Evolutionary conservation across 92 coral and sea anemone species (phyloP).

Genomic region (Scolanthus callimorphus): DNA sequence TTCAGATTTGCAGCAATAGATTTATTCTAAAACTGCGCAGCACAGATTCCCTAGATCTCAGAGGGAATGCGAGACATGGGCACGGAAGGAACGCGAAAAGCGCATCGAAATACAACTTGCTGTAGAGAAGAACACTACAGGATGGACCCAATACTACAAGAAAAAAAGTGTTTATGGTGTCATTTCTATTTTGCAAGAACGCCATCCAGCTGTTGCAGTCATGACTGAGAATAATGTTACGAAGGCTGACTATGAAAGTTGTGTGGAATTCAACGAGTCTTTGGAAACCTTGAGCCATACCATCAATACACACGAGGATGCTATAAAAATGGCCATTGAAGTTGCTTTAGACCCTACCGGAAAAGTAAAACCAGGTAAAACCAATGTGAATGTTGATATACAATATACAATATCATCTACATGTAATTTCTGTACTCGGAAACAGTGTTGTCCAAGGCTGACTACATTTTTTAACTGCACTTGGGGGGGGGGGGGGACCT

Average conservation of each 20-base stretch:
- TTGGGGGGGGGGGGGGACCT: too few species aligned
- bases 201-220: conserved; percentile 1
- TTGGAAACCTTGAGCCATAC: too few species aligned
- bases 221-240: not conserved
- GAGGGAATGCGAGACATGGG: conserved; percentile 24
- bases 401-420: too few species aligned
- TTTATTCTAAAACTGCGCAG: conserved; percentile 22
- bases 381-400: too few species aligned
- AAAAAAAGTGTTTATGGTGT: conserved; percentile 20
- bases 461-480: too few species aligned
- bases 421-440: too few species aligned
- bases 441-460: too few species aligned
- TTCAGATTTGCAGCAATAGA: conserved; percentile 7
- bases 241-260: conserved; percentile 15
- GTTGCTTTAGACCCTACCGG: too few species aligned
- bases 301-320: too few species aligned
- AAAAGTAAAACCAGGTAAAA: too few species aligned
- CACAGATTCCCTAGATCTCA: conserved; percentile 10
- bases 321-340: too few species aligned
- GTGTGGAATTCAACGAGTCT: too few species aligned
- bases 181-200: conserved; percentile 6
- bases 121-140: conserved; percentile 18
- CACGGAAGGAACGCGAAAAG: conserved; percentile 16
- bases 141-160: conserved; percentile 21
- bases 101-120: conserved; percentile 12